These are phyloP conservation scores for Cossypha niveicapilla DNA, from an alignment of 2,797 vertebrate species.

Conservation along the genomic window DNA sequence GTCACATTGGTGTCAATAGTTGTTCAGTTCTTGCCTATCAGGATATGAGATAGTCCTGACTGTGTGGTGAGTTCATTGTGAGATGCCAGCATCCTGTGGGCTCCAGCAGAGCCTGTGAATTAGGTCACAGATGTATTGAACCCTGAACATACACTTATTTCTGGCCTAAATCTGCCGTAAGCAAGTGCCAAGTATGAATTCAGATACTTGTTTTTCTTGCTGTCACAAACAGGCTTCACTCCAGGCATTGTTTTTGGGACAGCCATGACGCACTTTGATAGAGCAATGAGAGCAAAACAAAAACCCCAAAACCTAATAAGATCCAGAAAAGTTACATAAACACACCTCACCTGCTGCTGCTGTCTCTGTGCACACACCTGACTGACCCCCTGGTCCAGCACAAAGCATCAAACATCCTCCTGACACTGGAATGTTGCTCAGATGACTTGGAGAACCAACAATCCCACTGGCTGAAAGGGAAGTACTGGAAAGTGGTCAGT, in stretches of 20 bases:
- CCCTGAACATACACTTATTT: neutral
- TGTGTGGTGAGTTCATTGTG: neutral
- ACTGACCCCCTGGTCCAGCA: neutral
- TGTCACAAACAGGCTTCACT: slow-evolving; percentile 44
- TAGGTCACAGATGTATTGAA: neutral
- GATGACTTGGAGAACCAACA: neutral
- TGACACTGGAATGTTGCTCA: slow-evolving; percentile 19
- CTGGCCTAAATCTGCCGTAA: neutral
- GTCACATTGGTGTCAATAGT: neutral
- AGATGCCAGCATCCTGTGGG: neutral
- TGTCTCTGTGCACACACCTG: neutral
- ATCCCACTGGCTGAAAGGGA: neutral
- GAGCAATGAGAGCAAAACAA: neutral
- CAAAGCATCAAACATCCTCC: neutral
- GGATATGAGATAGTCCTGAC: neutral
- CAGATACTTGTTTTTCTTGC: slow-evolving; percentile 36
- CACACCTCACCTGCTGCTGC: neutral
- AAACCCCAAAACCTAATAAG: neutral
- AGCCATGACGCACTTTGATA: slow-evolving; percentile 31
- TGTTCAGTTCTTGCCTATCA: neutral
- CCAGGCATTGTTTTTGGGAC: slow-evolving; percentile 60
- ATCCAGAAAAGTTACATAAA: slow-evolving; percentile 29
- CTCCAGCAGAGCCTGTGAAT: slow-evolving; percentile 4
- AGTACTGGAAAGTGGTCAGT: neutral
- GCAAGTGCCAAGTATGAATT: neutral